Base-by-base conservation (phyloP, 2,888 invertebrate genomes). In the Caenorhabditis becei region DNA sequence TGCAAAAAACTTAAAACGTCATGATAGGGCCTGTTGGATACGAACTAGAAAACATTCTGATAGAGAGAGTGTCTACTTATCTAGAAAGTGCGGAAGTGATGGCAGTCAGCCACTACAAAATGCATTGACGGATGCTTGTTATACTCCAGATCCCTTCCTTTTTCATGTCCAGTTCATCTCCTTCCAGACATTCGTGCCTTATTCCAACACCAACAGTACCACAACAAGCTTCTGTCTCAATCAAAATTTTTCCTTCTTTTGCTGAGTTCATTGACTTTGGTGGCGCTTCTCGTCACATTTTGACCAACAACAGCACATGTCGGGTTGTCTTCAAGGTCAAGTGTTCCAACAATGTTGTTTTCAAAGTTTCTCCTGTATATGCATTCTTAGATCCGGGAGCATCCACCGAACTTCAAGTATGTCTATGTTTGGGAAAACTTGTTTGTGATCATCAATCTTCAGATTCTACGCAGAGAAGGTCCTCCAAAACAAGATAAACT, bases 251-350 rank as follows among this genome's bases (percentile, higher is more conserved):
- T 23, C 87, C 87, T 11, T 83, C 84, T 2, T 83, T 86, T 24
- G 87, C 87, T 56, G 85, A 87, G 58, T 87, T 87, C 61, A 87
- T 87, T 18, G 87, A 84, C 24, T 83, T 86, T 41, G 87, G 87
- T 8, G 87, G 87, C 24, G 87, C 87, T 2, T 86, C 86, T 0
- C 80, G 82, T 35, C 87, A 87, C 62, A 70, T 72, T 10, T 41
- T 87, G 14, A 87, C 86, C 3, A 87, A 87, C 75, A 71, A 72
- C 58, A 84, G 87, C 28, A 72, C 80, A 16, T 69, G 81, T 28
- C 80, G 86, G 28, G 65, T 86, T 16, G 87, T 87, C 7, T 83
- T 86, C 77, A 87, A 87, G 63, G 83, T 87, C 49, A 84, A 86
- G 74, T 87, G 87, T 62, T 84, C 84, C 32, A 86, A 87, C 61